phyloP scores from a whole-genome alignment of 2,888 invertebrate species.

The Acleris cristana region DNA sequence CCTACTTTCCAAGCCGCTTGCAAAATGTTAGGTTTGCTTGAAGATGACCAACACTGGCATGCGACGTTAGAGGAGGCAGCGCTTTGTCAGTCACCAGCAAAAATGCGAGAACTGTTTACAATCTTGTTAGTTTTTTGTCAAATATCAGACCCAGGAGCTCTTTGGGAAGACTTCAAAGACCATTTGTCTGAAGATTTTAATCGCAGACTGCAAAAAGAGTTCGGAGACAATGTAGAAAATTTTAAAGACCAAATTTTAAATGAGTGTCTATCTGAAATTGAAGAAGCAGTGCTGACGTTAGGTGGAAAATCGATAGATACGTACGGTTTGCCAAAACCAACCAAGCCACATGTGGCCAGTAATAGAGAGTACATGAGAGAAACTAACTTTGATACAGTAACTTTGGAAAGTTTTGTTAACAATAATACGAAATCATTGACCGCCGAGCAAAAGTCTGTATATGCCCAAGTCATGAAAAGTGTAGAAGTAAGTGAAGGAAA shows the following conservation, averaged over 20 bases:
- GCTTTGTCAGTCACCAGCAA: slow-evolving; percentile 32
- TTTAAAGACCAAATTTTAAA: background rate
- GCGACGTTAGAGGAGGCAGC: slow-evolving; percentile 36
- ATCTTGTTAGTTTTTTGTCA: slow-evolving; percentile 42
- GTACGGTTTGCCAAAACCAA: slow-evolving; percentile 13
- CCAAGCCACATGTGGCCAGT: background rate
- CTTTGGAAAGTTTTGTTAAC: background rate
- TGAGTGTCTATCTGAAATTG: slow-evolving; percentile 1
- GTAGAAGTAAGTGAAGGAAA: background rate
- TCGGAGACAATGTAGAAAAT: slow-evolving; percentile 5
- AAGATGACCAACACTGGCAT: slow-evolving; percentile 38
- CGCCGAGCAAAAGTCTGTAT: slow-evolving; percentile 4
- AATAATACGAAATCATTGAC: background rate
- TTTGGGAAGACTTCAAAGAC: slow-evolving; percentile 41
- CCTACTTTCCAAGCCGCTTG: slow-evolving; percentile 41
- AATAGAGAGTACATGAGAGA: slow-evolving; percentile 27
- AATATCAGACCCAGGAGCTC: slow-evolving; percentile 34
- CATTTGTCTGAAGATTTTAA: slow-evolving; percentile 2
- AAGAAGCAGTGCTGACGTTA: slow-evolving; percentile 19
- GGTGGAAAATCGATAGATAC: slow-evolving; percentile 14
- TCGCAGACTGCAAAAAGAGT: background rate
- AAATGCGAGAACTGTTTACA: slow-evolving; percentile 44
- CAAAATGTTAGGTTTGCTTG: slow-evolving; percentile 41
- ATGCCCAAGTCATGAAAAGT: background rate
- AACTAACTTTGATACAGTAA: slow-evolving; percentile 17